A percentile compares a stretch with the other conserved stretches of the same genome.
Conservation (phyloP, 2,888 invertebrate genomes). For the Coecobrya sp. region DNA sequence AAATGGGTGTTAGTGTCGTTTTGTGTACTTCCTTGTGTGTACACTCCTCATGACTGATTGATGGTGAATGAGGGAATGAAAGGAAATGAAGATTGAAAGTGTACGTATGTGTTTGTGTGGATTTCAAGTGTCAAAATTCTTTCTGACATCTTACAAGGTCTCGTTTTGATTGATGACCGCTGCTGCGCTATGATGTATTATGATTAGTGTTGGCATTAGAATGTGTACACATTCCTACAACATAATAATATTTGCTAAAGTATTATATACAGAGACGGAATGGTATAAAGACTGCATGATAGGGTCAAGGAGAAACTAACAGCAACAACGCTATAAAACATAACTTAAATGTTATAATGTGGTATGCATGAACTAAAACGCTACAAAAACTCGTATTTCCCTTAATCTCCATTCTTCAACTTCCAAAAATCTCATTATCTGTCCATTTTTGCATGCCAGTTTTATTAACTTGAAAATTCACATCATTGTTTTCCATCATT, state of each 20-base stretch:
- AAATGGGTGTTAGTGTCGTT: slow-evolving; percentile 54
- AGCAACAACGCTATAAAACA: too few species aligned
- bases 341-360: background rate
- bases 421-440: background rate
- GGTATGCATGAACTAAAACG: background rate
- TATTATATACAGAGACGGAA: background rate
- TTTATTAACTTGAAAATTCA: too few species aligned
- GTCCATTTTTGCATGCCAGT: background rate
- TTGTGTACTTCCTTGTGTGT: slow-evolving; percentile 51
- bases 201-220: slow-evolving; percentile 58
- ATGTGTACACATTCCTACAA: slow-evolving; percentile 48
- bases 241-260: slow-evolving; percentile 18
- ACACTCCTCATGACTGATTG: slow-evolving; percentile 52
- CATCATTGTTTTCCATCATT: too few species aligned
- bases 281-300: background rate
- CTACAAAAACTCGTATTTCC: background rate
- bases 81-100: slow-evolving; percentile 79
- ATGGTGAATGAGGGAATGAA: slow-evolving; percentile 66
- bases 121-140: slow-evolving; percentile 74
- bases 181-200: slow-evolving; percentile 54
- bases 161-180: slow-evolving; percentile 69
- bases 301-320: slow-evolving; percentile 26
- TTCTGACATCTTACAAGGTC: slow-evolving; percentile 70
- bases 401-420: background rate
- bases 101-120: slow-evolving; percentile 32